phyloP scores from a whole-genome alignment of 37 sponge, comb jelly and placozoan genomes.

The Lycopodina hypogea region DNA sequence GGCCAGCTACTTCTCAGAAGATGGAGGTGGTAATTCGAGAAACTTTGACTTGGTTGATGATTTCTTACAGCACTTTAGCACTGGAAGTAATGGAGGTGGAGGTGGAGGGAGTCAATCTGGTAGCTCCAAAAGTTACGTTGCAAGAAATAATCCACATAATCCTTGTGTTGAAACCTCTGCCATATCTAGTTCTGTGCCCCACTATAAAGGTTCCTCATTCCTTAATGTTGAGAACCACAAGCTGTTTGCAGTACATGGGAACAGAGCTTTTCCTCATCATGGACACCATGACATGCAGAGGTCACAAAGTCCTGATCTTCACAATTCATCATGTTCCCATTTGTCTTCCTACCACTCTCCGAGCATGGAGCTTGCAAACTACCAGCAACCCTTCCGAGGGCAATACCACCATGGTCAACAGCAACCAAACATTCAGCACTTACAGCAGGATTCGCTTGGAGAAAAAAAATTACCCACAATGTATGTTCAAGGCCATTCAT shows the following conservation, averaged over 20 bases:
- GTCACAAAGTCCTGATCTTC: slow-evolving; percentile 1
- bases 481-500: background rate
- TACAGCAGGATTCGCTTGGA: background rate
- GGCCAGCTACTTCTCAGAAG: background rate
- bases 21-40: background rate
- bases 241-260: background rate
- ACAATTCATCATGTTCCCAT: background rate
- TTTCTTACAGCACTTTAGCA: slow-evolving; percentile 22
- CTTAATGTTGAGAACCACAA: slow-evolving; percentile 7
- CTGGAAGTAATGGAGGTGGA: background rate
- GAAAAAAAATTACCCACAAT: background rate
- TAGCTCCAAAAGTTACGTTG: background rate
- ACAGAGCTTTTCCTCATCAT: background rate
- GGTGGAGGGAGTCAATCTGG: slow-evolving; percentile 8
- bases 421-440: background rate
- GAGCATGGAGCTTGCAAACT: background rate
- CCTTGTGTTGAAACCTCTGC: background rate
- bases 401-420: too few species aligned
- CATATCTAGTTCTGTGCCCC: slow-evolving; percentile 16
- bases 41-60: slow-evolving; percentile 38
- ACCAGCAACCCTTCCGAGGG: background rate
- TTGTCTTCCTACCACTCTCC: background rate
- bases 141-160: background rate
- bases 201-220: slow-evolving; percentile 25
- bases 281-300: background rate